phyloP scores from a whole-genome alignment of 2,888 invertebrate genomes.

The Deilephila porcellus region DNA sequence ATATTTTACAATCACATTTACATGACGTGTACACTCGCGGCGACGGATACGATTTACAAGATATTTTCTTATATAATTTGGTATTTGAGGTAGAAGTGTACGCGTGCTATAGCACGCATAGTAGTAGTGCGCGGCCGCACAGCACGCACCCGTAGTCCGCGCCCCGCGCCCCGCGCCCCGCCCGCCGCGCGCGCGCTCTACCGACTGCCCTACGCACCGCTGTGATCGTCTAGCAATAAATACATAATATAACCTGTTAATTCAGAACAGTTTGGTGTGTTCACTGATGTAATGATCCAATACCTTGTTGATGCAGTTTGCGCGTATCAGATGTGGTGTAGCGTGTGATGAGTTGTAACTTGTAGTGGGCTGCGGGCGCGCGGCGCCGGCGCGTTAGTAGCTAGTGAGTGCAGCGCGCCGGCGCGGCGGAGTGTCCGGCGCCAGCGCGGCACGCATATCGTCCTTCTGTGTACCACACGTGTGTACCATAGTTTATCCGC shows the following conservation, averaged over 20 bases:
- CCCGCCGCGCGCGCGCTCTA: too few relatives aligned
- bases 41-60: constrained; percentile 26
- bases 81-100: constrained; percentile 11
- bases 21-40: constrained; percentile 10
- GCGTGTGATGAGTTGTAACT: not conserved
- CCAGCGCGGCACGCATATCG: constrained; percentile 29
- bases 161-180: not conserved
- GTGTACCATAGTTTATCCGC: constrained; percentile 26
- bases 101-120: constrained; percentile 23
- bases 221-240: not conserved
- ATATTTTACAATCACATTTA: constrained; percentile 24
- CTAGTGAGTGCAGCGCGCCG: not conserved
- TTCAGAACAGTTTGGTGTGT: too few relatives aligned
- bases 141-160: not conserved
- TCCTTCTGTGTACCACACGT: constrained; percentile 25
- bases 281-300: too few relatives aligned
- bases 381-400: constrained; percentile 3
- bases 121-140: constrained; percentile 11
- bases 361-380: not conserved
- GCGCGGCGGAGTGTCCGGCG: not conserved
- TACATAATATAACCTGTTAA: not conserved
- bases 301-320: too few relatives aligned
- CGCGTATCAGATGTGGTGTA: not conserved
- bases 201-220: not conserved
- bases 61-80: constrained; percentile 28